A percentile compares a stretch with the other conserved stretches of the same genome.
These are phyloP conservation scores for Emydoidea blandingii DNA, from an alignment of 2,797 vertebrate genomes.

Conservation along the genomic window DNA sequence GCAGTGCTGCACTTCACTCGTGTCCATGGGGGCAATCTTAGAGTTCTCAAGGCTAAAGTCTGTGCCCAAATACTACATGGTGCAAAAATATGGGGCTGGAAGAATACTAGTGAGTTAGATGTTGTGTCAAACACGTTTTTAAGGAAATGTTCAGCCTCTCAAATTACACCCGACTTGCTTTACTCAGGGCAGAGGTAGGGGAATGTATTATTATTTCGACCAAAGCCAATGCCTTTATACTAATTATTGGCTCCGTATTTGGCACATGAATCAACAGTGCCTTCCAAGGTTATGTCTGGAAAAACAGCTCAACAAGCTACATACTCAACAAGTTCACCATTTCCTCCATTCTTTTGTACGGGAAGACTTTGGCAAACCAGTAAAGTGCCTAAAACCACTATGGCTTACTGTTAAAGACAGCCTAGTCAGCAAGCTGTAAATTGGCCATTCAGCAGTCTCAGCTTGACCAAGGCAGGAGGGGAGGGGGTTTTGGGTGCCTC, in stretches of 20 bases:
- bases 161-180: background rate
- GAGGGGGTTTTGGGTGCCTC: too few relatives aligned
- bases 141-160: background rate
- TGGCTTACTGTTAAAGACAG: too few relatives aligned
- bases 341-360: too few relatives aligned
- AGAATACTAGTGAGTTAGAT: background rate
- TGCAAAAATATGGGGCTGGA: background rate
- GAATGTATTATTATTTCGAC: background rate
- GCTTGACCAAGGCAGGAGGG: too few relatives aligned
- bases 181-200: background rate
- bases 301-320: too few relatives aligned
- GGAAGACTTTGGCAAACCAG: too few relatives aligned
- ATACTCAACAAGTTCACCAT: too few relatives aligned
- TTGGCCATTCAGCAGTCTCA: too few relatives aligned
- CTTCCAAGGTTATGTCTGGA: too few relatives aligned
- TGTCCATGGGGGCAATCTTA: background rate
- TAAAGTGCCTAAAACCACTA: too few relatives aligned
- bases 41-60: background rate
- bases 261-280: too few relatives aligned
- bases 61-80: background rate
- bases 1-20: background rate
- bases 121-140: background rate
- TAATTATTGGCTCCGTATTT: background rate
- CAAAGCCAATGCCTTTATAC: background rate
- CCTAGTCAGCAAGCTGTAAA: too few relatives aligned